phyloP scores from a whole-genome alignment of 2,797 vertebrate species.

The Alectoris magna region DNA sequence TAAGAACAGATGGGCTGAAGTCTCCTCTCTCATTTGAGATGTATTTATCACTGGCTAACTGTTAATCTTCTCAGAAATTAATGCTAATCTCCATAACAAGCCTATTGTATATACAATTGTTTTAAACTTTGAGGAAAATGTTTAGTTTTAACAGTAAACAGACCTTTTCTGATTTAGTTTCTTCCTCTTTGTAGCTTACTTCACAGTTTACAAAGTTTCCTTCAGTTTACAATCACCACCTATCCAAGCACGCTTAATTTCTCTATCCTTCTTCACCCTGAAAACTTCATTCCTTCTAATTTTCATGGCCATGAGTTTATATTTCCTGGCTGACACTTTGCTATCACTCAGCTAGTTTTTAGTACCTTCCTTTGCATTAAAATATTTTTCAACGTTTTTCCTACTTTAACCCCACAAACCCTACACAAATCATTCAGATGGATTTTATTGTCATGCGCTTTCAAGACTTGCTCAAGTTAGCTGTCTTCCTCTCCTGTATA shows the following conservation, averaged over 20 bases:
- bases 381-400: background rate
- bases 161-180: background rate
- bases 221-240: background rate
- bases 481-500: background rate
- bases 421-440: background rate
- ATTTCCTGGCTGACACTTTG: background rate
- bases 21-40: background rate
- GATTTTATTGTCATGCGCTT: background rate
- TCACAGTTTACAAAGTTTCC: background rate
- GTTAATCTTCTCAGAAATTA: background rate
- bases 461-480: background rate
- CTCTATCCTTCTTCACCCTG: background rate
- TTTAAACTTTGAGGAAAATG: background rate
- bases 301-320: background rate
- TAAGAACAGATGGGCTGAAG: background rate
- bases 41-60: background rate
- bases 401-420: fast-evolving
- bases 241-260: background rate
- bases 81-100: background rate
- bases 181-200: background rate
- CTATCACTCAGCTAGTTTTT: background rate
- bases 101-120: background rate
- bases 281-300: background rate
- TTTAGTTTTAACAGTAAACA: background rate
- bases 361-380: background rate